Percentiles rank a stretch among this genome's conserved stretches.
Conservation (phyloP, 2,797 vertebrate genomes). For the Poecilia wingei region DNA sequence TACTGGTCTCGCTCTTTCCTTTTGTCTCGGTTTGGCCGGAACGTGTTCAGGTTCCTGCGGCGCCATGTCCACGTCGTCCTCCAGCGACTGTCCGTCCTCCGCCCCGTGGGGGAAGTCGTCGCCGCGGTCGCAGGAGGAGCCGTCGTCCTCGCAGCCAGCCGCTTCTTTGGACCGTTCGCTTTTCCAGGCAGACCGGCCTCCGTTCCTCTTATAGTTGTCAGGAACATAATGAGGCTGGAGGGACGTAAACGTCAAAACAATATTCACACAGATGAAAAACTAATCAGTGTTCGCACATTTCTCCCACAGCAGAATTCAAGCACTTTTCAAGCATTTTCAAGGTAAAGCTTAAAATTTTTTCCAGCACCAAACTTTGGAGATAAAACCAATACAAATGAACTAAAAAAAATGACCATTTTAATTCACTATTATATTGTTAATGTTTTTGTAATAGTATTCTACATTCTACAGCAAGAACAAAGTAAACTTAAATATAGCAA, state of each 20-base stretch:
- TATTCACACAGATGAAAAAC: background rate
- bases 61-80: constrained; percentile 61
- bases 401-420: too few relatives aligned
- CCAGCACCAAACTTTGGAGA: too few relatives aligned
- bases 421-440: too few relatives aligned
- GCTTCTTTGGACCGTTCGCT: constrained; percentile 88
- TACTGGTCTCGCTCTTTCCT: constrained; percentile 76
- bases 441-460: too few relatives aligned
- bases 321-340: too few relatives aligned
- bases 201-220: constrained; percentile 98
- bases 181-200: constrained; percentile 97
- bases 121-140: constrained; percentile 78
- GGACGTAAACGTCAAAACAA: constrained; percentile 11
- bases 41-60: constrained; percentile 58
- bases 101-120: constrained; percentile 75
- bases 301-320: too few relatives aligned
- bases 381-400: too few relatives aligned
- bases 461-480: too few relatives aligned
- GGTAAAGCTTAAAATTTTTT: too few relatives aligned
- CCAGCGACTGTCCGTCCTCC: constrained; percentile 60
- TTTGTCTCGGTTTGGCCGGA: constrained; percentile 67
- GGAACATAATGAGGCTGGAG: constrained; percentile 96
- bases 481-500: too few relatives aligned
- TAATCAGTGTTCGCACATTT: too few relatives aligned
- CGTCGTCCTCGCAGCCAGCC: constrained; percentile 85